Evolutionary conservation across 2,888 invertebrate genomes (phyloP).

Genomic region (Bhutanitis thaidina): DNA sequence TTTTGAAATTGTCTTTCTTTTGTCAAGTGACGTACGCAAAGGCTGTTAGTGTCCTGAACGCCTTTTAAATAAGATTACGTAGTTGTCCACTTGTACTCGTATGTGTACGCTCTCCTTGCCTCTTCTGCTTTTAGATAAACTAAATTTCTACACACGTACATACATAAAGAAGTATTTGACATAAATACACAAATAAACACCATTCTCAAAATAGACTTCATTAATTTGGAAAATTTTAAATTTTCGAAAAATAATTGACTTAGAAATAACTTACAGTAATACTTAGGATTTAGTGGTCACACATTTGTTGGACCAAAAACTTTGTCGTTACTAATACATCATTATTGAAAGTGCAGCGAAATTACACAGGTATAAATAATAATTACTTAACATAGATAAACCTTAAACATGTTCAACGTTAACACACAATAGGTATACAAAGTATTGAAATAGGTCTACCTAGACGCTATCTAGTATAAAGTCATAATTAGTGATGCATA

Average conservation of each 20-base stretch:
- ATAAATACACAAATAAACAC: not conserved
- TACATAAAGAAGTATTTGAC: not conserved
- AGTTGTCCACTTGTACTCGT: not conserved
- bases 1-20: slow-evolving; percentile 37
- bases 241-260: no score
- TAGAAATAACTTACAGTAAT: no score
- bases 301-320: no score
- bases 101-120: no score
- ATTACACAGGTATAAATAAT: slow-evolving; percentile 6
- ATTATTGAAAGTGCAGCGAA: slow-evolving; percentile 4
- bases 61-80: slow-evolving; percentile 3
- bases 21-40: slow-evolving; percentile 26
- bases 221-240: no score
- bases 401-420: slow-evolving; percentile 6
- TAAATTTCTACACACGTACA: not conserved
- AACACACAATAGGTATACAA: slow-evolving; percentile 6
- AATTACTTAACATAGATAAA: slow-evolving; percentile 3
- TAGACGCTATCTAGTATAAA: slow-evolving; percentile 22
- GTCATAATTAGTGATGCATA: slow-evolving; percentile 39
- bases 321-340: slow-evolving; percentile 14
- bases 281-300: no score
- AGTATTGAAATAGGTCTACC: not conserved
- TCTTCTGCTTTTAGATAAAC: not conserved
- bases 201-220: not conserved
- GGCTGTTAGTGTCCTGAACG: slow-evolving; percentile 17